Evolutionary conservation across 1,140 invertebrate species (phyloP).

Genomic region (Globodera rostochiensis): DNA sequence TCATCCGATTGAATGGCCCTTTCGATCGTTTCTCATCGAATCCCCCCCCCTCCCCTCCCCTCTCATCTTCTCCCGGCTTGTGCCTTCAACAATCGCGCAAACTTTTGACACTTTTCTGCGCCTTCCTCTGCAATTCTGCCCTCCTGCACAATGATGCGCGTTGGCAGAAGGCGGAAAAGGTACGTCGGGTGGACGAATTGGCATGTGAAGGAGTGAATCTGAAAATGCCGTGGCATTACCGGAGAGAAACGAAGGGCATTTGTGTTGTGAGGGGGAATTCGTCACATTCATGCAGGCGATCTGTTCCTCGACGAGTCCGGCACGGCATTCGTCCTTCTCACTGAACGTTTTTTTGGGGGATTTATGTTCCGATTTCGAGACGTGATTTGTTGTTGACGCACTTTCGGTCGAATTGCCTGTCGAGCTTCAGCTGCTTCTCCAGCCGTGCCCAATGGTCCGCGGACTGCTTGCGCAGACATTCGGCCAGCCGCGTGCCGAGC

Average conservation of each 20-base stretch:
- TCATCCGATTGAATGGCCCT: too few species aligned
- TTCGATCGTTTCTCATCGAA: too few species aligned
- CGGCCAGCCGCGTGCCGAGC: conserved; percentile 39
- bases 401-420: conserved; percentile 18
- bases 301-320: conserved; percentile 53
- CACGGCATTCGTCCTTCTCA: conserved; percentile 55
- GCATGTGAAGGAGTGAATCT: conserved; percentile 41
- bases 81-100: conserved; percentile 37
- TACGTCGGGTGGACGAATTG: conserved; percentile 56
- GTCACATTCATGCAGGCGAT: conserved; percentile 53
- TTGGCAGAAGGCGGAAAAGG: conserved; percentile 52
- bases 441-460: conserved; percentile 42
- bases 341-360: conserved; percentile 38
- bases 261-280: too few species aligned
- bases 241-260: too few species aligned
- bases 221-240: not conserved
- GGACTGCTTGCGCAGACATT: conserved; percentile 47
- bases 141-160: conserved; percentile 56
- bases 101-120: conserved; percentile 56
- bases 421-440: conserved; percentile 30
- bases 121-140: conserved; percentile 58
- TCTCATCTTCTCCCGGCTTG: too few species aligned
- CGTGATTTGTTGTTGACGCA: not conserved
- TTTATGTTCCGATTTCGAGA: not conserved
- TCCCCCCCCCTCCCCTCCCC: too few species aligned